Conservation (phyloP, 2,797 vertebrate species). For the Pristis pectinata region DNA sequence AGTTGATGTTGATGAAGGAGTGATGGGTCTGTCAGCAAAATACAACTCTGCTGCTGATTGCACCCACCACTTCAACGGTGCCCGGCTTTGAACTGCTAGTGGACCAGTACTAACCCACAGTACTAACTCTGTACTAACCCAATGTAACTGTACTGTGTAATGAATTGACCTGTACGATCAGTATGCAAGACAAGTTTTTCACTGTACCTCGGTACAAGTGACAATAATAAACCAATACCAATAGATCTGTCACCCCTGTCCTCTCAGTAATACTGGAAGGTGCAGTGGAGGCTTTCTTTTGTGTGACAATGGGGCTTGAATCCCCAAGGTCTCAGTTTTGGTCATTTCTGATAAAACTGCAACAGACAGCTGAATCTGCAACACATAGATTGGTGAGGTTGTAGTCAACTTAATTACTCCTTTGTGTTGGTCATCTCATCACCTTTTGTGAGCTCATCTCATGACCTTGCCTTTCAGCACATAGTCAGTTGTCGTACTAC, state of each 20-base stretch:
- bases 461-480: no score
- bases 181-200: no score
- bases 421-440: not conserved
- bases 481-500: not conserved
- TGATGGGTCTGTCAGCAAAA: not conserved
- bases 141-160: no score
- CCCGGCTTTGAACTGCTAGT: not conserved
- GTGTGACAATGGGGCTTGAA: not conserved
- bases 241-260: not conserved
- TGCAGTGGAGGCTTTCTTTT: not conserved
- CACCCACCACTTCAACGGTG: not conserved
- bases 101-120: no score
- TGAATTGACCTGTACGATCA: no score
- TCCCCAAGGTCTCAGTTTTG: not conserved
- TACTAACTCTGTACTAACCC: no score
- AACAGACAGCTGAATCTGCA: not conserved
- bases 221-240: no score
- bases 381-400: not conserved
- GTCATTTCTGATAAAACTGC: not conserved
- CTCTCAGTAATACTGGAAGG: not conserved
- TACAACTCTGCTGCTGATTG: not conserved
- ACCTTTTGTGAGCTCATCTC: not conserved
- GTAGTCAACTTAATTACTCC: not conserved
- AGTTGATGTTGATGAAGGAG: not conserved
- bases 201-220: no score